These are phyloP conservation scores for Clunio marinus DNA, from an alignment of 2,888 invertebrate species.

Conservation along the genomic window DNA sequence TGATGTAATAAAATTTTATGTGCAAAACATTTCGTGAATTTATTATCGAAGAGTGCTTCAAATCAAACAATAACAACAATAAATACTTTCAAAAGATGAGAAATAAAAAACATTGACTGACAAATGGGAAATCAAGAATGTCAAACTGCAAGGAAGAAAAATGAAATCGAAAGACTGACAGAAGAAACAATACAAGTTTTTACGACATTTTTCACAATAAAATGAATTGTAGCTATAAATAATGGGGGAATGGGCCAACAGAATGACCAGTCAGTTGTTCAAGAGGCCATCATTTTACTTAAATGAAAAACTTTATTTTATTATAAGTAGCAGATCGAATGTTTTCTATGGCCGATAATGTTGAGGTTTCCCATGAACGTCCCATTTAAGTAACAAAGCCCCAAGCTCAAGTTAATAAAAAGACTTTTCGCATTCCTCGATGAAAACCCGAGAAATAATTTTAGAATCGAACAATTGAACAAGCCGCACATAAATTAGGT, in stretches of 20 bases:
- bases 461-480: background rate
- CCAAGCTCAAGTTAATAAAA: too few relatives aligned
- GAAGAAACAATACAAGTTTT: background rate
- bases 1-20: too few relatives aligned
- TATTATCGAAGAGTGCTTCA: too few relatives aligned
- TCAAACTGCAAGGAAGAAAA: background rate
- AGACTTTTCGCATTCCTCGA: too few relatives aligned
- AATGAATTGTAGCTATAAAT: background rate
- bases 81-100: too few relatives aligned
- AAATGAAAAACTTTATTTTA: background rate
- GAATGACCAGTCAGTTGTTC: background rate
- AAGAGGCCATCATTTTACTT: background rate
- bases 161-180: background rate
- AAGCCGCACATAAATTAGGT: background rate
- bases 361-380: too few relatives aligned
- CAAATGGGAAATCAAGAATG: too few relatives aligned
- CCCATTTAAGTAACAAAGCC: too few relatives aligned
- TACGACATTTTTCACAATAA: slow-evolving; percentile 1
- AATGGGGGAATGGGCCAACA: background rate
- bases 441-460: background rate
- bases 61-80: too few relatives aligned
- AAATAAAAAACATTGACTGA: background rate
- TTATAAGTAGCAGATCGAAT: background rate
- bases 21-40: too few relatives aligned
- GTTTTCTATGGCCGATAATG: background rate